phyloP scores from a whole-genome alignment of 1,140 invertebrate genomes.

The Laupala kohalensis region DNA sequence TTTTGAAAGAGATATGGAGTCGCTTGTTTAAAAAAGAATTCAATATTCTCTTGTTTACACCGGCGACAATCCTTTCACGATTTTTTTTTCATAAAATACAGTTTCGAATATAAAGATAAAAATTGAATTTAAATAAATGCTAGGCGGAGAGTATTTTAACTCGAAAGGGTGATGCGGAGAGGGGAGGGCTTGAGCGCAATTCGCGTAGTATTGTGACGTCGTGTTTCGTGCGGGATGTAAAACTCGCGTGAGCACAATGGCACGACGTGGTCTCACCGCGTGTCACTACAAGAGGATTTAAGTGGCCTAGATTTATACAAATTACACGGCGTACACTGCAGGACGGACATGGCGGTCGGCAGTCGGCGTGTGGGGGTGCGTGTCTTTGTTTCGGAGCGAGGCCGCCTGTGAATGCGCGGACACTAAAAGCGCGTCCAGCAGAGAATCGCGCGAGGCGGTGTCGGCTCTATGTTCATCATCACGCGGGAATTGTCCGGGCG shows the following conservation, averaged over 20 bases:
- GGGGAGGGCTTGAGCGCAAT: background rate
- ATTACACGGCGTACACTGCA: background rate
- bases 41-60: too few species aligned
- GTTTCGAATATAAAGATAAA: too few species aligned
- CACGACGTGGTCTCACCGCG: background rate
- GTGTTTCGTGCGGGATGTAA: background rate
- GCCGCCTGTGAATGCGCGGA: background rate
- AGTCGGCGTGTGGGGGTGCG: too few species aligned
- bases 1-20: too few species aligned
- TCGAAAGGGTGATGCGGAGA: too few species aligned
- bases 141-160: too few species aligned
- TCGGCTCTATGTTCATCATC: background rate
- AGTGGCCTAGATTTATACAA: background rate
- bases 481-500: background rate
- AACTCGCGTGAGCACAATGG: background rate
- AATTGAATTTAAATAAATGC: too few species aligned
- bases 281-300: background rate
- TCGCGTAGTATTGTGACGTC: background rate
- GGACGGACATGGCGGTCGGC: background rate
- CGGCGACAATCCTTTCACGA: too few species aligned
- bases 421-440: background rate
- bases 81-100: too few species aligned
- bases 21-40: too few species aligned
- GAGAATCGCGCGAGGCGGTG: background rate
- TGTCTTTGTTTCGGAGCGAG: background rate